A percentile compares a stretch with the other conserved stretches of the same genome.
Conservation (phyloP, 2,888 invertebrate genomes). For the Incurvaria masculella region DNA sequence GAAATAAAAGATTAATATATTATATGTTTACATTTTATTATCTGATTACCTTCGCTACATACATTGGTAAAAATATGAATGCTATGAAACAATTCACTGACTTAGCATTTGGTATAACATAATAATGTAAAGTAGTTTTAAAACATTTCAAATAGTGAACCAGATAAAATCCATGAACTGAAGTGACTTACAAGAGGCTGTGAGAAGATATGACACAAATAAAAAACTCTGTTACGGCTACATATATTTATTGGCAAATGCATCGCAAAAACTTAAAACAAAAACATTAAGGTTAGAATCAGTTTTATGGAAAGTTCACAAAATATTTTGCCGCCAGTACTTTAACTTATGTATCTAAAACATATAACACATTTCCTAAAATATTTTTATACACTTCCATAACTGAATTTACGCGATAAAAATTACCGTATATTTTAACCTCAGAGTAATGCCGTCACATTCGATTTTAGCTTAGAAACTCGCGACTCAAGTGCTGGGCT, state of each 20-base stretch:
- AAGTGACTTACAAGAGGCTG: neutral
- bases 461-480: neutral
- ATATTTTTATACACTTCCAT: conserved; percentile 27
- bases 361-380: conserved; percentile 42
- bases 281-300: neutral
- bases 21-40: conserved; percentile 35
- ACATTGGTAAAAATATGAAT: conserved; percentile 56
- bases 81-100: conserved; percentile 49
- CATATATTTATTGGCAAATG: neutral
- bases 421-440: neutral
- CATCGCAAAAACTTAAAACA: neutral
- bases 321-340: conserved; percentile 32
- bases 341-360: conserved; percentile 50
- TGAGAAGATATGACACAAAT: neutral
- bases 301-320: neutral
- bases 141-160: neutral
- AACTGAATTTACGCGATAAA: neutral
- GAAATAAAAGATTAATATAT: neutral
- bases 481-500: no score
- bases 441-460: neutral
- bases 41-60: conserved; percentile 48
- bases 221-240: neutral
- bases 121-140: conserved; percentile 19
- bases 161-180: neutral
- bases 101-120: conserved; percentile 49